Evolutionary conservation across 2,113 vertebrate species (phyloP), one percentile per base, ranked within the genome.

Genomic region (Eupsittula cactorum): DNA sequence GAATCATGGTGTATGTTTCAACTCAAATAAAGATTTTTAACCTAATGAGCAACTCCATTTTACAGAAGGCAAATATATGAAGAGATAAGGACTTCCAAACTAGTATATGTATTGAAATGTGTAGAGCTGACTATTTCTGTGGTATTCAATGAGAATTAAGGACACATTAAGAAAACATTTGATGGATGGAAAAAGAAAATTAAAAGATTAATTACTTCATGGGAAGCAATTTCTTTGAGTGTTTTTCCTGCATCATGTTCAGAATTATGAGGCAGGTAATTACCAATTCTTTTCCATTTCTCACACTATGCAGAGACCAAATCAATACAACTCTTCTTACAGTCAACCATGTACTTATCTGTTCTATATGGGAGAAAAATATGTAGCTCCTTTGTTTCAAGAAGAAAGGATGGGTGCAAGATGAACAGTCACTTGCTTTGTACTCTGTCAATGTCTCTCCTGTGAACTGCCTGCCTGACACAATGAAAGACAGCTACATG

Each of bases 261-360:
- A 93, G 71, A 91, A 88, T 86, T 93, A 93, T 77, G 68, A 95
- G 62, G 65, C 62, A 82, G 57, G 64, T 74, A 85, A 95, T 95
- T 92, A 91, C 15, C 15, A 57, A 23, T 27, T 53, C 49, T 95
- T 86, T 79, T 77, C 37, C 44, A 70, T 76, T 94, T 94, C 87
- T 95, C 75, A 86, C 8, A 42, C 11, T 15, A 5, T 31, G 44
- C 63, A 37, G 67, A 89, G 63, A 88, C 14, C 37, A 59, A 53
- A 92, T 88, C 87, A 92, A 95, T 90, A 80, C 19, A 82, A 63
- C 20, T 84, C 47, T 70, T 94, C 49, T 57, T 74, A 62, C 29
- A 67, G 52, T 64, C 69, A 89, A 13, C 14, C 39, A 63, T 20
- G 13, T 73, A 64, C 49, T 87, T 65, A 31, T 20, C 52, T 57